Percentiles rank a stretch among this genome's conserved stretches.
These are phyloP conservation scores for Leucoma salicis DNA, from an alignment of 2,888 invertebrate genomes.

Conservation along the genomic window DNA sequence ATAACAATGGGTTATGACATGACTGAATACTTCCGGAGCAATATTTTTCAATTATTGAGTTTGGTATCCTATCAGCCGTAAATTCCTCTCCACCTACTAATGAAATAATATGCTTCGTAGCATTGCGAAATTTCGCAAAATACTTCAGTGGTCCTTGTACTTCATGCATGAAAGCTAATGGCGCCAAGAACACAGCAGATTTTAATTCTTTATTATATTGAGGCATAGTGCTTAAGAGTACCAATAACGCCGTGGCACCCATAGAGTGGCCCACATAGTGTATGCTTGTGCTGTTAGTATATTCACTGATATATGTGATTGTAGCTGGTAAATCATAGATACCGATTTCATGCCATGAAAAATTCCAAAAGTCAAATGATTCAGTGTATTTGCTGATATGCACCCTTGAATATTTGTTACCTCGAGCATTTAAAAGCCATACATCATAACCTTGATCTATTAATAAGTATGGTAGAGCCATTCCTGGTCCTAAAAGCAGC, in stretches of 20 bases:
- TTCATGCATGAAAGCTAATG: slow-evolving; percentile 48
- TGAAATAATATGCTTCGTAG: neutral
- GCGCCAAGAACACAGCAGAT: slow-evolving; percentile 45
- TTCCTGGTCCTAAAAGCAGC: slow-evolving; percentile 44
- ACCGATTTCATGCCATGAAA: slow-evolving; percentile 58
- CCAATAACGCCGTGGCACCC: slow-evolving; percentile 48
- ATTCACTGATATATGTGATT: slow-evolving; percentile 41
- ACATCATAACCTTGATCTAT: slow-evolving; percentile 76
- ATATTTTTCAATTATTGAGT: slow-evolving; percentile 33
- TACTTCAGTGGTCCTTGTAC: slow-evolving; percentile 44
- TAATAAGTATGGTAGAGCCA: slow-evolving; percentile 56
- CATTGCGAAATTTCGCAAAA: slow-evolving; percentile 35
- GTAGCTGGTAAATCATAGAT: slow-evolving; percentile 44
- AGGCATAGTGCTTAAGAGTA: slow-evolving; percentile 41
- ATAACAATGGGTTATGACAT: slow-evolving; percentile 41
- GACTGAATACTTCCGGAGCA: slow-evolving; percentile 34
- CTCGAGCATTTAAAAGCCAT: slow-evolving; percentile 77
- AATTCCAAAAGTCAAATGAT: slow-evolving; percentile 45
- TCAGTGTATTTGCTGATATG: slow-evolving; percentile 26
- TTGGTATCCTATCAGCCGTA: slow-evolving; percentile 19
- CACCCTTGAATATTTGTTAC: slow-evolving; percentile 47
- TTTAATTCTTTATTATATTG: slow-evolving; percentile 42
- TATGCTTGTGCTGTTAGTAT: slow-evolving; percentile 31
- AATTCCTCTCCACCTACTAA: slow-evolving; percentile 26
- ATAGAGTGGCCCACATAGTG: slow-evolving; percentile 51